A percentile compares a stretch with the other conserved stretches of the same genome.
phyloP scores from a whole-genome alignment of 1,140 invertebrate species.

The Trichomalopsis sarcophagae region DNA sequence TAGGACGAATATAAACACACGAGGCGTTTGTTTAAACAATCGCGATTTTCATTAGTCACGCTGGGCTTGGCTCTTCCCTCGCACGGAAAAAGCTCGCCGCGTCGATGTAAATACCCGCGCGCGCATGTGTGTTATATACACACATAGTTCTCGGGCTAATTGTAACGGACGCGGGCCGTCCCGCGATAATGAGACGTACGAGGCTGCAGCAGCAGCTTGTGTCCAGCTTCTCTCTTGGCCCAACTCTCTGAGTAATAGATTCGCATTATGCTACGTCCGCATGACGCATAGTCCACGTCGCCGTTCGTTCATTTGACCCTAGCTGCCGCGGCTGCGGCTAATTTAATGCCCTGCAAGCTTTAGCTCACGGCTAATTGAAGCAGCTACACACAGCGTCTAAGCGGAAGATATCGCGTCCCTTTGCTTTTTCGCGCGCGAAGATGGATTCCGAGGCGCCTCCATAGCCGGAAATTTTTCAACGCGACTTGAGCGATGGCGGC shows the following conservation, averaged over 20 bases:
- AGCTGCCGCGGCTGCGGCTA: conserved; percentile 53
- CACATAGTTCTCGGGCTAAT: conserved; percentile 1
- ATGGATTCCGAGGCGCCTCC: not conserved
- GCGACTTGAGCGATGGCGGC: too few relatives aligned
- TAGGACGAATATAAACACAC: not conserved
- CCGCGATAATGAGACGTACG: conserved; percentile 67
- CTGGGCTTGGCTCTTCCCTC: not conserved
- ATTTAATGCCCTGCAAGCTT: conserved; percentile 56
- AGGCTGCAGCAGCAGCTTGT: conserved; percentile 19
- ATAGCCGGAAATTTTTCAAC: not conserved
- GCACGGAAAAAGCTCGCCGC: not conserved
- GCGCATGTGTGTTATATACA: not conserved
- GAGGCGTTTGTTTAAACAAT: not conserved
- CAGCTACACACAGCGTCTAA: not conserved
- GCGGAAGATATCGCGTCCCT: not conserved
- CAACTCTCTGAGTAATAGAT: conserved; percentile 69
- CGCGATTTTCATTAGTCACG: not conserved
- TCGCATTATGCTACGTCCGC: conserved; percentile 66
- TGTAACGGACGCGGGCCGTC: conserved; percentile 52
- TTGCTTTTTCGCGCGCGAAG: not conserved
- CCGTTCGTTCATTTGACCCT: conserved; percentile 58
- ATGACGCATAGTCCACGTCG: conserved; percentile 65
- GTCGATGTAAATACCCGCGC: not conserved
- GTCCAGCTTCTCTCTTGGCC: not conserved
- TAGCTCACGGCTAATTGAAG: not conserved